Evolutionary conservation across 2,797 vertebrate genomes (phyloP).

Genomic region (Coregonus suidteri): DNA sequence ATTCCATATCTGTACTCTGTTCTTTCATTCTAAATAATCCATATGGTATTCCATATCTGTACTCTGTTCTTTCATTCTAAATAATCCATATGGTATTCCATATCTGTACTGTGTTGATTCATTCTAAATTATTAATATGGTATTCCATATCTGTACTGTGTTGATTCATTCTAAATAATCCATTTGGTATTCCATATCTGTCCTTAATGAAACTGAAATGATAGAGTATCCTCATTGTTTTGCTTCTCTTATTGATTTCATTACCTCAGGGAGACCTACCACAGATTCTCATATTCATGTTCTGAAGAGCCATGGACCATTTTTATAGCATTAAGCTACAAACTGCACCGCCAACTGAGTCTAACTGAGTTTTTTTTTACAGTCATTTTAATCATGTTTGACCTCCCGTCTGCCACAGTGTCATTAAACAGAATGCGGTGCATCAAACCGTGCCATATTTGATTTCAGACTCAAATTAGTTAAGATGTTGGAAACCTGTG

Average conservation of each 20-base stretch:
- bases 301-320: too few relatives aligned
- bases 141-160: too few relatives aligned
- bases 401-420: constrained; percentile 32
- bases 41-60: too few relatives aligned
- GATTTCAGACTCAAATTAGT: constrained; percentile 28
- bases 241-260: background rate
- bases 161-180: background rate
- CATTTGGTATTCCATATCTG: background rate
- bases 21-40: too few relatives aligned
- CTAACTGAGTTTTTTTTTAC: constrained; percentile 10
- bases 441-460: constrained; percentile 28
- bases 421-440: constrained; percentile 23
- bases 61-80: too few relatives aligned
- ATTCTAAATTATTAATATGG: too few relatives aligned
- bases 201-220: background rate
- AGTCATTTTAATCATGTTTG: constrained; percentile 40
- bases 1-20: too few relatives aligned
- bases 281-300: too few relatives aligned
- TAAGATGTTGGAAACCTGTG: constrained; percentile 18
- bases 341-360: background rate
- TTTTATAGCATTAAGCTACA: background rate
- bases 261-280: background rate
- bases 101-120: too few relatives aligned
- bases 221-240: background rate
- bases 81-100: too few relatives aligned